Evolutionary conservation across 2,797 vertebrate genomes (phyloP).

Genomic region (Botia kubotai): DNA sequence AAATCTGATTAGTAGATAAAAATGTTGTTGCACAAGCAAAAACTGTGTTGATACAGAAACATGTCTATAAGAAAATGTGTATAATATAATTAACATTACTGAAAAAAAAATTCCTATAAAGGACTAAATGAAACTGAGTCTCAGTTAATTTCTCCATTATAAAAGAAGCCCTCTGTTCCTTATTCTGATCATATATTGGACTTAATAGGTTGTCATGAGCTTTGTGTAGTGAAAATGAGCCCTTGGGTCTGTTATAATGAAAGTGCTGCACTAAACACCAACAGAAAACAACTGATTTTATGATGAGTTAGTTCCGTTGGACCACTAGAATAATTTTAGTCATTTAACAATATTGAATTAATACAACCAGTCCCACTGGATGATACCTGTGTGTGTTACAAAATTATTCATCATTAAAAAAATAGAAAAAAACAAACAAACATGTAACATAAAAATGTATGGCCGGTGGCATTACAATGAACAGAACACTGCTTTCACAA

Average conservation of each 20-base stretch:
- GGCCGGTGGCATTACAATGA: too few relatives aligned
- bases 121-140: background rate
- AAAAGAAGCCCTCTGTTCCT: constrained; percentile 17
- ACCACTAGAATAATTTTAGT: constrained; percentile 26
- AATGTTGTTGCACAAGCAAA: background rate
- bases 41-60: background rate
- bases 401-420: background rate
- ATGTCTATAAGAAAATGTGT: background rate
- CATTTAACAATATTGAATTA: background rate
- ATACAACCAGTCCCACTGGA: background rate
- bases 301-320: constrained; percentile 29
- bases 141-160: background rate
- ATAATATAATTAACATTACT: background rate
- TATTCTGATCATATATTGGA: constrained; percentile 32
- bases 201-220: constrained; percentile 41
- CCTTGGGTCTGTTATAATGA: constrained; percentile 43
- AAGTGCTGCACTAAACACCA: constrained; percentile 29
- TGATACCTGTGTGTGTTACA: constrained; percentile 3
- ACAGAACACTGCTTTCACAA: too few relatives aligned
- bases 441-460: background rate
- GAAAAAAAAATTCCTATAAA: background rate
- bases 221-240: constrained; percentile 23
- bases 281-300: constrained; percentile 41
- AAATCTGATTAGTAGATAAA: background rate
- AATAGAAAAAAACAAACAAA: background rate